Evolutionary conservation across 2,797 vertebrate genomes (phyloP).

Genomic region (Peromyscus eremicus): DNA sequence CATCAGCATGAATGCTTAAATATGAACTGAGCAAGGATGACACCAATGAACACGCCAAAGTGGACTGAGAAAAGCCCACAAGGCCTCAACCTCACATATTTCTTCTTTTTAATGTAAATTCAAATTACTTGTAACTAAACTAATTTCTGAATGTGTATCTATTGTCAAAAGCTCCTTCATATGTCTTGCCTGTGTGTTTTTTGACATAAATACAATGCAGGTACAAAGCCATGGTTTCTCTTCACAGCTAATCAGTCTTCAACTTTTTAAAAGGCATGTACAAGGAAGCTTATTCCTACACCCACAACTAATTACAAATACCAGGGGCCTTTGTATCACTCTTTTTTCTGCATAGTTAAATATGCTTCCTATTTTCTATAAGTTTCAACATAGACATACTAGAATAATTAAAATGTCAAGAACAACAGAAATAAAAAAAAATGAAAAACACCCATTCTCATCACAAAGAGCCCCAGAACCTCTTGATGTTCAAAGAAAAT

Average conservation of each 20-base stretch:
- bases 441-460: background rate
- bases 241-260: background rate
- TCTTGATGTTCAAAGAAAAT: slow-evolving; percentile 60
- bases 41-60: background rate
- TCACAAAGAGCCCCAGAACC: background rate
- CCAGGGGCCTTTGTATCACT: slow-evolving; percentile 63
- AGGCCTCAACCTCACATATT: too few relatives aligned
- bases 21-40: background rate
- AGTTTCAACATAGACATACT: slow-evolving; percentile 49
- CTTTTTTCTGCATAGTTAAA: slow-evolving; percentile 64
- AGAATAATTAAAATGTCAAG: background rate
- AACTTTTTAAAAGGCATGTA: slow-evolving; percentile 40
- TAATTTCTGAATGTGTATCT: background rate
- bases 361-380: slow-evolving; percentile 59
- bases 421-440: slow-evolving; percentile 9
- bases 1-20: too few relatives aligned
- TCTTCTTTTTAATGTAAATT: background rate
- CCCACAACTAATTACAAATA: slow-evolving; percentile 61
- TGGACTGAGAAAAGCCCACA: background rate
- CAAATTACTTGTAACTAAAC: background rate
- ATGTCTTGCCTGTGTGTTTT: background rate
- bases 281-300: slow-evolving; percentile 7
- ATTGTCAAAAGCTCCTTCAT: background rate
- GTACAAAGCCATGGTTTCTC: background rate
- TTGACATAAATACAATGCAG: slow-evolving; percentile 42